A percentile compares a stretch with the other conserved stretches of the same genome.
Conservation (phyloP, 1,140 invertebrate genomes). For the Geopemphigus sp. region DNA sequence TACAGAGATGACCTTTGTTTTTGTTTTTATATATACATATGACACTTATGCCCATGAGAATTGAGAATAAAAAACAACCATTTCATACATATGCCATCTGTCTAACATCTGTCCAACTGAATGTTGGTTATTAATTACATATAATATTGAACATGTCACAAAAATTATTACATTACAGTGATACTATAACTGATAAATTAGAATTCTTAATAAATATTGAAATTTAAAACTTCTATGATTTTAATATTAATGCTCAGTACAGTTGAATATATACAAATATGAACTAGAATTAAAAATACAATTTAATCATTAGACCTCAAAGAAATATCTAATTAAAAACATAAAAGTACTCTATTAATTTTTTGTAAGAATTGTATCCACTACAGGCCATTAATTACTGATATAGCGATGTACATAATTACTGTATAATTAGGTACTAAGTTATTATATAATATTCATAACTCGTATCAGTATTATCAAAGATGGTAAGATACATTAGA, state of each 20-base stretch:
- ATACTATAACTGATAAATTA: background rate
- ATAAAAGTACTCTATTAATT: no score
- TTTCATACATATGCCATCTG: constrained; percentile 30
- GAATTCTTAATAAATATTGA: background rate
- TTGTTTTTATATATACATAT: background rate
- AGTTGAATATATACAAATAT: no score
- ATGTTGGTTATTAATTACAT: constrained; percentile 11
- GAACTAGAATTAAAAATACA: background rate
- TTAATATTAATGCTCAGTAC: background rate
- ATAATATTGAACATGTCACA: background rate
- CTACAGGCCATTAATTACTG: no score
- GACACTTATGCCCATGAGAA: constrained; percentile 14
- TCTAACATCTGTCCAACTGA: constrained; percentile 26
- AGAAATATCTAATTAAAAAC: no score
- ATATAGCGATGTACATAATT: no score
- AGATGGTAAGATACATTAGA: no score
- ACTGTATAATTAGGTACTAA: no score
- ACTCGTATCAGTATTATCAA: no score
- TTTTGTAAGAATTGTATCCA: no score
- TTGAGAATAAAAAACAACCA: constrained; percentile 7
- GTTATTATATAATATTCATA: no score
- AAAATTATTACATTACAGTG: background rate
- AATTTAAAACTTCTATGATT: no score
- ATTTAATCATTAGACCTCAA: no score
- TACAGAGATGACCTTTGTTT: constrained; percentile 1